phyloP scores from a whole-genome alignment of 2,113 vertebrate genomes.

The Antidorcas marsupialis region DNA sequence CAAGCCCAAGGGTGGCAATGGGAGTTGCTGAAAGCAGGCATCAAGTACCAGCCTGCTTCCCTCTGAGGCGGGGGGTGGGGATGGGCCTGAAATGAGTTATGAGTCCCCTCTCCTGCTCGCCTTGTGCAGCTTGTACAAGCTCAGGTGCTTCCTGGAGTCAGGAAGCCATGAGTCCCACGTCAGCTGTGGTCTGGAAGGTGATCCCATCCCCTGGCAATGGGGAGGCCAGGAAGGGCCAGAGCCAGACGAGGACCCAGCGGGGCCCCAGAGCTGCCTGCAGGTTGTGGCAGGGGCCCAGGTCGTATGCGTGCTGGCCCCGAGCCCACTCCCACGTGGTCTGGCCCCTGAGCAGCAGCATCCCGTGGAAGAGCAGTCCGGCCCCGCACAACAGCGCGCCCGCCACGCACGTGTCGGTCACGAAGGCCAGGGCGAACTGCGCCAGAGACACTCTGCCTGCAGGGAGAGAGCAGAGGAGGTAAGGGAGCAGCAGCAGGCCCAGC shows the following conservation, averaged over 20 bases:
- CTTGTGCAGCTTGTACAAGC: not conserved
- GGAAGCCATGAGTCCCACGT: constrained; percentile 46
- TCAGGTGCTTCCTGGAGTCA: constrained; percentile 1
- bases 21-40: not conserved
- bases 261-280: constrained; percentile 82
- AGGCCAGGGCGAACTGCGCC: constrained; percentile 87
- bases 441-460: constrained; percentile 86
- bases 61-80: not conserved
- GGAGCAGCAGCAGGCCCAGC: not conserved
- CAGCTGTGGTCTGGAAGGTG: constrained; percentile 82
- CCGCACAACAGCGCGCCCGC: constrained; percentile 88
- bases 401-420: constrained; percentile 90
- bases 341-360: constrained; percentile 85
- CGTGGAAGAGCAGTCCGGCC: constrained; percentile 90
- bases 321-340: constrained; percentile 93
- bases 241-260: constrained; percentile 88
- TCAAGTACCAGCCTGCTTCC: not conserved
- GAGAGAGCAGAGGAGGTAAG: constrained; percentile 13
- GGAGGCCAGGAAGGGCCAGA: constrained; percentile 89
- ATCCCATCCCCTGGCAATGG: constrained; percentile 88
- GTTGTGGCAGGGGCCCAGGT: constrained; percentile 82
- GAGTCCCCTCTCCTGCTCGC: no score
- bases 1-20: not conserved
- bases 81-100: not conserved
- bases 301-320: constrained; percentile 84